A percentile compares a stretch with the other conserved stretches of the same genome.
These are phyloP conservation scores for Pogonocichla stellata DNA, from an alignment of 2,113 vertebrate species.

Conservation along the genomic window DNA sequence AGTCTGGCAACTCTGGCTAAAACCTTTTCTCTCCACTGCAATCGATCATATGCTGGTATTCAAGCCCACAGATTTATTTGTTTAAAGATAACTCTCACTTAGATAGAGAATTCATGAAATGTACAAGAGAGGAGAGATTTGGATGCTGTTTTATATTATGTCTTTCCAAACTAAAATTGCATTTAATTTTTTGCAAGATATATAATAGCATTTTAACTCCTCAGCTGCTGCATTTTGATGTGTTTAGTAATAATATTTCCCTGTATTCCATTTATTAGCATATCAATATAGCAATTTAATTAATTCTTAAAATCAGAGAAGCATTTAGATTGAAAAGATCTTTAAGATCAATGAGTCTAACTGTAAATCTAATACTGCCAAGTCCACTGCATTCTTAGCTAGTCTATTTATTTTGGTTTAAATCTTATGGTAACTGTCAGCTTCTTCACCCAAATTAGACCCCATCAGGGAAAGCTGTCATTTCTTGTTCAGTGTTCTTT, in stretches of 20 bases:
- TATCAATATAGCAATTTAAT: neutral
- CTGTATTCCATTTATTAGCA: neutral
- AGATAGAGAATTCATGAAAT: neutral
- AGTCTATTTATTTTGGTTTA: neutral
- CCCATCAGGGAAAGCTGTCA: neutral
- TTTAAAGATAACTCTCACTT: neutral
- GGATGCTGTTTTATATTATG: neutral
- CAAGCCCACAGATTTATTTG: neutral
- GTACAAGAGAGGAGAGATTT: neutral
- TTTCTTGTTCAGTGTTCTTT: neutral
- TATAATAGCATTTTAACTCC: neutral
- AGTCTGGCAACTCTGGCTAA: neutral
- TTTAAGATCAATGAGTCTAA: neutral
- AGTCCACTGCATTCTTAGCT: neutral
- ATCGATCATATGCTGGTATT: neutral
- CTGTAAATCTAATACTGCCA: neutral
- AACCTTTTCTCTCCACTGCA: neutral
- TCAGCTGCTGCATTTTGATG: neutral
- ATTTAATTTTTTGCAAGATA: neutral
- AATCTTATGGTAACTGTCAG: neutral
- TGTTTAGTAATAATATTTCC: neutral
- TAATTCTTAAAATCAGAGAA: neutral
- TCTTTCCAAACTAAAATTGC: neutral
- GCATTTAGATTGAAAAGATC: neutral
- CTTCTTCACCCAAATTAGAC: neutral